Percentiles rank a stretch among this genome's conserved stretches.
These are phyloP conservation scores for Oxyruncus cristatus DNA, from an alignment of 2,113 vertebrate species.

Conservation along the genomic window DNA sequence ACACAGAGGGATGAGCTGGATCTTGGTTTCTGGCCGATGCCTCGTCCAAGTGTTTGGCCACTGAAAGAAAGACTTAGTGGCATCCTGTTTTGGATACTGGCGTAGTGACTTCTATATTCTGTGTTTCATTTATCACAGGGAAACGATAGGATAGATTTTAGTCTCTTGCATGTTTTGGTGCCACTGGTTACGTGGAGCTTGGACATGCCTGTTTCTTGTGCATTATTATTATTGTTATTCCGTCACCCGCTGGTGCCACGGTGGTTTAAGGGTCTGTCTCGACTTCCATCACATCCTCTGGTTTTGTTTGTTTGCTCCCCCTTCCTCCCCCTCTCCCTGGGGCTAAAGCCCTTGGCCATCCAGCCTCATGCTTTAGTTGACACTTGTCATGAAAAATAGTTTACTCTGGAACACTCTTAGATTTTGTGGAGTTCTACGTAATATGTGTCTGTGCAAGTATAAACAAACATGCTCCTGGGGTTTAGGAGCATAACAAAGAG, in stretches of 20 bases:
- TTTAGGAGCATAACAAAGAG: background rate
- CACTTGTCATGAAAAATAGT: slow-evolving; percentile 18
- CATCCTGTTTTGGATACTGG: slow-evolving; percentile 50
- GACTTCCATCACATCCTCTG: slow-evolving; percentile 54
- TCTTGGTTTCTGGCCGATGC: background rate
- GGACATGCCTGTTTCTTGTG: slow-evolving; percentile 63
- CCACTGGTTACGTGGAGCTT: slow-evolving; percentile 61
- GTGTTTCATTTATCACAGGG: slow-evolving; percentile 56
- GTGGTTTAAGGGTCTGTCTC: slow-evolving; percentile 56
- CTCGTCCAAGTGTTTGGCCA: background rate
- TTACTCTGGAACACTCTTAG: slow-evolving; percentile 15
- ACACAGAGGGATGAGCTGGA: background rate
- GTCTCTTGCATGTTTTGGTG: slow-evolving; percentile 69
- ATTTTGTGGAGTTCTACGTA: slow-evolving; percentile 40
- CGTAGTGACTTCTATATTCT: slow-evolving; percentile 60
- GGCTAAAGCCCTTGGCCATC: slow-evolving; percentile 26
- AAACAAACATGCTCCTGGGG: background rate
- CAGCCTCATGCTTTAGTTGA: slow-evolving; percentile 13
- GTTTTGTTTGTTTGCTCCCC: slow-evolving; percentile 43
- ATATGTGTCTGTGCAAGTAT: slow-evolving; percentile 33
- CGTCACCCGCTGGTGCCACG: slow-evolving; percentile 46
- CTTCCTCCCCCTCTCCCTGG: background rate
- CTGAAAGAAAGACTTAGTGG: background rate
- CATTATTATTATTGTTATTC: slow-evolving; percentile 43
- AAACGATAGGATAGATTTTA: slow-evolving; percentile 55